Base-by-base conservation (phyloP, 2,797 vertebrate species). In the Pitangus sulphuratus region DNA sequence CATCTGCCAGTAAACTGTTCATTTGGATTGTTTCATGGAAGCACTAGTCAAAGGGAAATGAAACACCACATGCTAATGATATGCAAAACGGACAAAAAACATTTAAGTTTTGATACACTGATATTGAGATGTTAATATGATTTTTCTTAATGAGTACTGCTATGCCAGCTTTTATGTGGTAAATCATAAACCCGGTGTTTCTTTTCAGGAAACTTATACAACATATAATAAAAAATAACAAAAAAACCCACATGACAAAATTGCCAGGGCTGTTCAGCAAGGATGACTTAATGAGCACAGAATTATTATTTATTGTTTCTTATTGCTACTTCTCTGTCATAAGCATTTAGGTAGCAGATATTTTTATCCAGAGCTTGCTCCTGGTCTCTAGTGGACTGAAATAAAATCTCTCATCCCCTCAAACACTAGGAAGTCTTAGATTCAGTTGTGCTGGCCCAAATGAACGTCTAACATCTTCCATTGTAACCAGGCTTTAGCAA, bases 91-190 rank as follows among this genome's bases (percentile, higher is more conserved):
- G 83, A 97, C 90, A 95, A 96, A 97, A 96, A 97, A 91, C 95
- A 94, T 96, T 96, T 97, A 94, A 96, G 96, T 97, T 97, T 97
- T 97, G 93, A 91, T 95, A 95, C 61, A 93, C 74, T 89, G 62
- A 89, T 94, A 97, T 98, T 98, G 96, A 98, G 87, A 98, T 98
- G 98, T 96, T 98, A 98, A 98, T 98, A 93, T 45, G 70, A 76
- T 97, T 96, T 94, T 95, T 95, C 60, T 92, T 93, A 94, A 92
- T 84, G 88, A 90, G 70, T 89, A 87, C 48, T 84, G 86, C 86
- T 84, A 56, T 87, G 70, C 51, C 12, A 33, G 80, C 94, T 97
- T 97, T 97, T 95, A 89, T 95, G 76, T 82, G 68, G 84, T 88
- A 84, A 95, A 94, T 93, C 89, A 95, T 84, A 97, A 97, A 97